Conservation (phyloP, 1,140 invertebrate species). For the Centruroides sculpturatus region DNA sequence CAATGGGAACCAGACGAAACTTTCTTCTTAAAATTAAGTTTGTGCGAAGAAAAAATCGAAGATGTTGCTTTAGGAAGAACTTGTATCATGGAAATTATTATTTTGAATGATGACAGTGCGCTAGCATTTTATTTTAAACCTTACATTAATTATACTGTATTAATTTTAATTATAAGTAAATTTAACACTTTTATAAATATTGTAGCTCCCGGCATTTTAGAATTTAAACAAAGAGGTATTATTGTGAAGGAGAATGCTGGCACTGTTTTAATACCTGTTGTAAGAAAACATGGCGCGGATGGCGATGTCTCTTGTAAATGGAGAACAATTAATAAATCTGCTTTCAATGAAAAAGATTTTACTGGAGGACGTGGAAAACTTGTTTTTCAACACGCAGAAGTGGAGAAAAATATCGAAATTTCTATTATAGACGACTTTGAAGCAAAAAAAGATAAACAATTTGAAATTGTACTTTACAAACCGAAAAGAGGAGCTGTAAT, state of each 20-base stretch:
- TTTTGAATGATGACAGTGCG: conserved; percentile 47
- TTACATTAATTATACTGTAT: neutral
- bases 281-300: conserved; percentile 40
- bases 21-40: conserved; percentile 41
- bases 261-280: conserved; percentile 35
- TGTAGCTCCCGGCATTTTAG: conserved; percentile 44
- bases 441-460: conserved; percentile 48
- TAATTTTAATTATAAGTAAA: too few relatives aligned
- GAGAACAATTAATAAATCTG: conserved; percentile 44
- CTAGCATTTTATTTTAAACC: neutral
- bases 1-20: conserved; percentile 49
- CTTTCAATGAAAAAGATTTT: conserved; percentile 40
- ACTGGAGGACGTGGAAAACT: conserved; percentile 37
- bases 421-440: conserved; percentile 44
- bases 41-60: conserved; percentile 26
- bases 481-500: conserved; percentile 38
- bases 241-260: conserved; percentile 46
- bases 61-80: conserved; percentile 36
- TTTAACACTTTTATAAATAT: conserved; percentile 11
- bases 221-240: conserved; percentile 42
- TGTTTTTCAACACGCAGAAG: conserved; percentile 42
- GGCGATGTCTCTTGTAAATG: conserved; percentile 40
- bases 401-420: conserved; percentile 38
- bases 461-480: conserved; percentile 42
- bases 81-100: conserved; percentile 45